These are phyloP conservation scores for Cataglyphis livida DNA, from an alignment of 2,888 invertebrate genomes.

Conservation along the genomic window DNA sequence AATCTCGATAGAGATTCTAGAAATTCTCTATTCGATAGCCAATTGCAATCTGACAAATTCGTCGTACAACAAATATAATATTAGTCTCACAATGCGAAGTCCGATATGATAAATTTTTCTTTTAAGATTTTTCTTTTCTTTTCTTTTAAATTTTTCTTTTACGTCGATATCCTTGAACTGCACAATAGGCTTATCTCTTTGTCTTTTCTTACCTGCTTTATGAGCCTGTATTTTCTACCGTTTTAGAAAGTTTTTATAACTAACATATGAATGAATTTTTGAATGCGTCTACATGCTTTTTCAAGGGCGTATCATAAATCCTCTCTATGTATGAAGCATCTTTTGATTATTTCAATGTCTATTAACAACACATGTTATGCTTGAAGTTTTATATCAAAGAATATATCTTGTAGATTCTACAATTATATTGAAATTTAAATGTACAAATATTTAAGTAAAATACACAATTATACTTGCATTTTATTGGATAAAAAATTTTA, in stretches of 20 bases:
- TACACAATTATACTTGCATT: background rate
- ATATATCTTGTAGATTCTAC: background rate
- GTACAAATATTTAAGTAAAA: background rate
- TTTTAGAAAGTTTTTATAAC: background rate
- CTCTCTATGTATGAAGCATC: too few species aligned
- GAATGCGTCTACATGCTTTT: background rate
- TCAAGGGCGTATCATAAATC: background rate
- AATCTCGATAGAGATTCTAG: too few species aligned
- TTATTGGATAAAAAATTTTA: background rate
- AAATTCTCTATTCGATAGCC: too few species aligned
- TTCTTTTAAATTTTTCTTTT: too few species aligned
- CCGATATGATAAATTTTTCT: background rate
- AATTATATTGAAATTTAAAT: background rate
- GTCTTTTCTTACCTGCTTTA: background rate
- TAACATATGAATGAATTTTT: background rate
- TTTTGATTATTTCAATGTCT: too few species aligned
- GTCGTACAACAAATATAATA: too few species aligned
- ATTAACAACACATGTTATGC: background rate
- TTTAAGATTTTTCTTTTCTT: background rate
- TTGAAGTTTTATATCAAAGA: background rate
- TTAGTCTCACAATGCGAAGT: background rate
- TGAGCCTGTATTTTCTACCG: background rate
- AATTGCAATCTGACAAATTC: too few species aligned
- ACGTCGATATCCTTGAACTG: background rate
- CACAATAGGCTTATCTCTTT: background rate